Evolutionary conservation across 2,113 vertebrate genomes (phyloP).

Genomic region (pig (Sus scrofa)): T2T-Sscrofa CM000817.6:68937501-68938000

Average conservation of each 20-base stretch:
- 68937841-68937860: neutral
- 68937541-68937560: neutral
- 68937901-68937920: neutral
- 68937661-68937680: neutral
- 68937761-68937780: fast-evolving
- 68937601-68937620: neutral
- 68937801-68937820: fast-evolving
- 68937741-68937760: fast-evolving
- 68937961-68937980: no score
- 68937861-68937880: neutral
- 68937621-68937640: neutral
- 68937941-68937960: no score
- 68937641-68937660: neutral
- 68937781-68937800: neutral
- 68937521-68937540: neutral
- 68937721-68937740: fast-evolving
- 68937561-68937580: neutral
- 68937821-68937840: no score
- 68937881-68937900: neutral
- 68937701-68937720: fast-evolving
- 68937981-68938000: no score
- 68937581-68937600: neutral
- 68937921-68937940: fast-evolving
- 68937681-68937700: fast-evolving
- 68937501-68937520: neutral